phyloP scores from a whole-genome alignment of 92 coral and sea anemone species.

The Zoanthus solanderi region DNA sequence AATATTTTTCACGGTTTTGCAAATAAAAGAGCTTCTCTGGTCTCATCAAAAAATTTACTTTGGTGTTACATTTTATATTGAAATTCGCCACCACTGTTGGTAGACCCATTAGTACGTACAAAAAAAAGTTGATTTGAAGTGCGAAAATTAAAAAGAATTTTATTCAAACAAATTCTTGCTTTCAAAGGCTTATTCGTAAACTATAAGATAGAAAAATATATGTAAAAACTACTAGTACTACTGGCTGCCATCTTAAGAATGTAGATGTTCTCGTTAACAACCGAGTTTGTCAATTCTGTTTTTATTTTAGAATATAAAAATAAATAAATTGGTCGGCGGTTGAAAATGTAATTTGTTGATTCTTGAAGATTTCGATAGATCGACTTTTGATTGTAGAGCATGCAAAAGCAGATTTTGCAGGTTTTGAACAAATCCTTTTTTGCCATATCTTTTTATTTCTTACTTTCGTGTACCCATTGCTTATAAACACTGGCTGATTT shows the following conservation, averaged over 20 bases:
- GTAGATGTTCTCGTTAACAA: not conserved
- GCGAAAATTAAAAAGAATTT: not conserved
- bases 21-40: not conserved
- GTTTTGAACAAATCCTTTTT: not conserved
- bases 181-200: not conserved
- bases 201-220: not conserved
- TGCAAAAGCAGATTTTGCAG: not conserved
- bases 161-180: not conserved
- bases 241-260: slow-evolving; percentile 33
- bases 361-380: not conserved
- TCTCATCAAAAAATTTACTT: not conserved
- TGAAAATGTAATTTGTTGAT: not conserved
- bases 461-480: not conserved
- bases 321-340: not conserved
- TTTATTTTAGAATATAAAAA: slow-evolving; percentile 6
- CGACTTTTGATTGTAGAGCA: not conserved
- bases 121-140: slow-evolving; percentile 1
- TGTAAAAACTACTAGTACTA: not conserved
- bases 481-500: slow-evolving; percentile 6
- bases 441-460: not conserved
- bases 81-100: not conserved
- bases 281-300: slow-evolving; percentile 6
- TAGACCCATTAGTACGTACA: slow-evolving; percentile 1
- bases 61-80: not conserved
- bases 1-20: not conserved